Conservation (phyloP, 2,888 invertebrate genomes). For the Diachrysia chrysitis region DNA sequence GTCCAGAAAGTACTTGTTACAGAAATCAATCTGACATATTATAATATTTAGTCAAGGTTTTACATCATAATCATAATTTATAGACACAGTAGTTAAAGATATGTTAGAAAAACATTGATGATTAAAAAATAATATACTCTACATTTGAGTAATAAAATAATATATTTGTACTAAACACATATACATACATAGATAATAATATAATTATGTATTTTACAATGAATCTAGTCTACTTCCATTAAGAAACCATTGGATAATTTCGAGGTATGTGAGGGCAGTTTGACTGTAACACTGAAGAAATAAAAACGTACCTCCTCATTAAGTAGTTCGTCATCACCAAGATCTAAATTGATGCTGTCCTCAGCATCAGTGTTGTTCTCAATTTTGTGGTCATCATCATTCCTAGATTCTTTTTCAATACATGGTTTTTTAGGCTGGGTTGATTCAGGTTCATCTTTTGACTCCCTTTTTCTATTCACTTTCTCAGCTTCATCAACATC, state of each 20-base stretch:
- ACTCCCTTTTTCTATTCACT: conserved; percentile 77
- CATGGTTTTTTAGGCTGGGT: conserved; percentile 79
- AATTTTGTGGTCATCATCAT: conserved; percentile 79
- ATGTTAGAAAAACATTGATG: conserved; percentile 38
- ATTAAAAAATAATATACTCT: conserved; percentile 54
- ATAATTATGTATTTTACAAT: not conserved
- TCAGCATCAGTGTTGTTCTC: conserved; percentile 92
- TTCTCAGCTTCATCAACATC: conserved; percentile 77
- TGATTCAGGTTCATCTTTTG: conserved; percentile 77
- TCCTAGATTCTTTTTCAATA: conserved; percentile 73
- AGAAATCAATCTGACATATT: not conserved
- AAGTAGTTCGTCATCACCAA: conserved; percentile 94
- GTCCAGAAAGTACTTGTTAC: conserved; percentile 63
- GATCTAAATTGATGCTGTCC: conserved; percentile 94
- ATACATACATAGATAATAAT: conserved; percentile 1
- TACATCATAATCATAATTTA: conserved; percentile 20
- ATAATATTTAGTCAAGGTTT: conserved; percentile 48
- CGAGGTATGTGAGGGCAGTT: conserved; percentile 69
- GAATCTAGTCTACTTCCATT: conserved; percentile 81
- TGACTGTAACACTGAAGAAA: conserved; percentile 84
- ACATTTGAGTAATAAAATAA: conserved; percentile 18
- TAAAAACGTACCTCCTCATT: conserved; percentile 93
- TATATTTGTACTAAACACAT: conserved; percentile 44
- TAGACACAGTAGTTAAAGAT: conserved; percentile 16
- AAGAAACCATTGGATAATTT: conserved; percentile 75